Conservation (phyloP, 2,113 vertebrate genomes). For the Ciconia maguari region DNA sequence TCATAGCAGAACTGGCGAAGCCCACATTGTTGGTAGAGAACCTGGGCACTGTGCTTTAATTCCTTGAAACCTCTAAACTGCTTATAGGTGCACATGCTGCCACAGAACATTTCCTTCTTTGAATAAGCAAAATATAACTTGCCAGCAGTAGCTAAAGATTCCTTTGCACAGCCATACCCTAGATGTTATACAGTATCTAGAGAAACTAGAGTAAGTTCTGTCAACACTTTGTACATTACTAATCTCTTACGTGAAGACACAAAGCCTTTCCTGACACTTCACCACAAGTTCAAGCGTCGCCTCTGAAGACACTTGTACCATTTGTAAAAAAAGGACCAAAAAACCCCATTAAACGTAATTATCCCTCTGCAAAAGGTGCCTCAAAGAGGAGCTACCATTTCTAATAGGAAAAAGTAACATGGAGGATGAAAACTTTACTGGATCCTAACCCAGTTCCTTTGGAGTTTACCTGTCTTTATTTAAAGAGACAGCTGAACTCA, state of each 20-base stretch:
- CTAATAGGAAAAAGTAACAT: neutral
- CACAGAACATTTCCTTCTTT: neutral
- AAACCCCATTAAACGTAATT: rapidly evolving
- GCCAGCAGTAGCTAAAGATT: neutral
- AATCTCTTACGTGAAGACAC: neutral
- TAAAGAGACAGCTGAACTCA: neutral
- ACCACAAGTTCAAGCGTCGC: neutral
- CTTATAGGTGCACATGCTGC: neutral
- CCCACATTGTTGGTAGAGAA: neutral
- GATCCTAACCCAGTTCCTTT: neutral
- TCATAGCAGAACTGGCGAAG: neutral
- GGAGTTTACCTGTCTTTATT: neutral
- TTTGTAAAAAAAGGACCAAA: neutral
- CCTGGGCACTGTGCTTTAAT: neutral
- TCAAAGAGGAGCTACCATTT: neutral
- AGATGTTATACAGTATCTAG: neutral
- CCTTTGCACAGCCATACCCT: neutral
- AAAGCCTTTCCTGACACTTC: neutral
- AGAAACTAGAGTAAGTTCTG: neutral
- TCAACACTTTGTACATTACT: rapidly evolving
- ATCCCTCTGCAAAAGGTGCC: neutral
- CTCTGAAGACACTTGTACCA: neutral
- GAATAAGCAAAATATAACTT: neutral
- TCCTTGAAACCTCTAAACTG: neutral
- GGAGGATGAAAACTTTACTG: neutral